phyloP scores from a whole-genome alignment of 2,888 invertebrate species.

The Podabrus alpinus region DNA sequence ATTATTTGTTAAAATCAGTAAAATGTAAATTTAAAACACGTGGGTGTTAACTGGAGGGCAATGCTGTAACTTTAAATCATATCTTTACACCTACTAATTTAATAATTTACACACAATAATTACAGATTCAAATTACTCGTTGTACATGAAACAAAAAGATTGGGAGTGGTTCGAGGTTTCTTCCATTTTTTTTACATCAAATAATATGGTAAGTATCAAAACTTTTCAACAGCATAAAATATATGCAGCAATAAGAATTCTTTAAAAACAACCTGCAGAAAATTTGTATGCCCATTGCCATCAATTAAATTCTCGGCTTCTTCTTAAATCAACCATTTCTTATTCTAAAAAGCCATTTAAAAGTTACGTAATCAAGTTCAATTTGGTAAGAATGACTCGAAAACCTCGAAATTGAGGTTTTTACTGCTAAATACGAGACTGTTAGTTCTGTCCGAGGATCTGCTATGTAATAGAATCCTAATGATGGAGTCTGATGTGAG shows the following conservation, averaged over 20 bases:
- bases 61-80: not conserved
- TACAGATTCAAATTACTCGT: not conserved
- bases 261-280: not conserved
- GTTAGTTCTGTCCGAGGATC: constrained; percentile 37
- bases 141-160: not conserved
- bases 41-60: not conserved
- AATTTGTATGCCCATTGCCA: not conserved
- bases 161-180: not conserved
- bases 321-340: not conserved
- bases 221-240: not conserved
- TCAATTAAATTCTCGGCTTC: not conserved
- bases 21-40: not conserved
- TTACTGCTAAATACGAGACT: constrained; percentile 40
- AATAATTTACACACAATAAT: constrained; percentile 1
- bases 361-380: constrained; percentile 38
- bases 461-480: constrained; percentile 43
- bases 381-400: constrained; percentile 35
- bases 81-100: not conserved
- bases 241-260: not conserved
- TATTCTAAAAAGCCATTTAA: constrained; percentile 20
- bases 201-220: not conserved
- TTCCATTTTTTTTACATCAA: not conserved
- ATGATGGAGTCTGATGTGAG: constrained; percentile 24
- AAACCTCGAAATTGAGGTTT: constrained; percentile 37
- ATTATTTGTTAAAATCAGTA: not conserved